Conservation (phyloP, 2,113 vertebrate species). For the Myrmophylax atrothorax region DNA sequence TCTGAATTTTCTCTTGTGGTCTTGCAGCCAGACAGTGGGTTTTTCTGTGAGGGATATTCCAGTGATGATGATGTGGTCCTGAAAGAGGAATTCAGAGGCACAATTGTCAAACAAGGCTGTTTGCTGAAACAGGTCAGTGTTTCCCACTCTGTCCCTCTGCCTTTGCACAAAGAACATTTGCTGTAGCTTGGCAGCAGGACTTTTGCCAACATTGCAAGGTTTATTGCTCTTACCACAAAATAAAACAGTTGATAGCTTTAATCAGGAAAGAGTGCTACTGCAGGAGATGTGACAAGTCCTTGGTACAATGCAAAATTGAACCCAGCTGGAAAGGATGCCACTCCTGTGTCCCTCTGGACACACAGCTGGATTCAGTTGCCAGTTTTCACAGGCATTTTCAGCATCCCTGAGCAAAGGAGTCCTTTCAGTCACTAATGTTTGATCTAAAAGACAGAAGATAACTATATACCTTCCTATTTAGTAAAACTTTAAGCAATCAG, state of each 20-base stretch:
- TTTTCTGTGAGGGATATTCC: conserved; percentile 95
- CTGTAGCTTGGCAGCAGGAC: neutral
- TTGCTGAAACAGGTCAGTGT: conserved; percentile 91
- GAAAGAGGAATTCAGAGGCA: conserved; percentile 94
- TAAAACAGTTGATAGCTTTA: neutral
- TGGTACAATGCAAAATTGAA: neutral
- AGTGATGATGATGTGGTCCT: conserved; percentile 91
- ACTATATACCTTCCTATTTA: neutral
- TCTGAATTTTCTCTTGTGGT: neutral
- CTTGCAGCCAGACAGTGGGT: conserved; percentile 87
- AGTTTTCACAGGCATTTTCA: neutral
- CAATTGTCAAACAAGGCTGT: conserved; percentile 94
- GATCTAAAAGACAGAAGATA: neutral
- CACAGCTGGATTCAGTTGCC: neutral
- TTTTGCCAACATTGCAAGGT: neutral
- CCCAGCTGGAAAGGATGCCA: neutral
- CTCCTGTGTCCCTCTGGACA: neutral
- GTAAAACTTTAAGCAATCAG: neutral
- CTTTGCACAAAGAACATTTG: neutral
- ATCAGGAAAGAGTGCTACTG: neutral
- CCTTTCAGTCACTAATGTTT: neutral
- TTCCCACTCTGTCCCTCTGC: neutral
- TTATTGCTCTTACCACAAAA: neutral
- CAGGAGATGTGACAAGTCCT: neutral
- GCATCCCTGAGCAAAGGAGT: neutral